Conservation (phyloP, 2,888 invertebrate genomes). For the Harmothoe impar region DNA sequence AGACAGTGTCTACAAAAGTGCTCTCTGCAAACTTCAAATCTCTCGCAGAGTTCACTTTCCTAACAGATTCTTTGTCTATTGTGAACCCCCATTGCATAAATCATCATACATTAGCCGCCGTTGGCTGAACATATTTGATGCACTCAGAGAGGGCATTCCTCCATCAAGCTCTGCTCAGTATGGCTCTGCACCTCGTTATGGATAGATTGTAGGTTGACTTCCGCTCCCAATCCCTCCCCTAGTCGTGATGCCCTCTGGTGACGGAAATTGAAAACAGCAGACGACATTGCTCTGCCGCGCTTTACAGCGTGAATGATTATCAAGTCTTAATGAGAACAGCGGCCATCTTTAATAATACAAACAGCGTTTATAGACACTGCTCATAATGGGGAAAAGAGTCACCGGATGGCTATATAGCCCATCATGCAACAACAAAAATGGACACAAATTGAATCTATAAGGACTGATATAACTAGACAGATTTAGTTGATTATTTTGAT, state of each 20-base stretch:
- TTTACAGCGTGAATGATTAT: background rate
- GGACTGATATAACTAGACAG: background rate
- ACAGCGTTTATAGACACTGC: background rate
- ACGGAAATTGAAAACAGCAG: constrained; percentile 21
- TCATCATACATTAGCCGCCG: no score
- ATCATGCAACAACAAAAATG: background rate
- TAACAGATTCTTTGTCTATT: no score
- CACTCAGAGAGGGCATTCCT: no score
- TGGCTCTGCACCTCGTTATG: no score
- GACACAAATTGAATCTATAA: background rate
- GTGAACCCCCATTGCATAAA: no score
- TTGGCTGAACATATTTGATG: no score
- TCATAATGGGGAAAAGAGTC: background rate
- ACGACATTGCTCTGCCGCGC: background rate
- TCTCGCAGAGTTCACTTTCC: no score
- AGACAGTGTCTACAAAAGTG: no score
- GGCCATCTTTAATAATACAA: background rate
- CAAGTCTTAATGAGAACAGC: constrained; percentile 16
- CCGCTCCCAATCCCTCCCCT: background rate
- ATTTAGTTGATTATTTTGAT: no score
- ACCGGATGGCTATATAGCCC: background rate
- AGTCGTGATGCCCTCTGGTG: background rate
- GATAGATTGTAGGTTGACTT: background rate
- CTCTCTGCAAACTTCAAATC: no score
- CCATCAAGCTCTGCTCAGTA: no score